A percentile compares a stretch with the other conserved stretches of the same genome.
Conservation (phyloP, 2,888 invertebrate species). For the Drosophila pegasa region DNA sequence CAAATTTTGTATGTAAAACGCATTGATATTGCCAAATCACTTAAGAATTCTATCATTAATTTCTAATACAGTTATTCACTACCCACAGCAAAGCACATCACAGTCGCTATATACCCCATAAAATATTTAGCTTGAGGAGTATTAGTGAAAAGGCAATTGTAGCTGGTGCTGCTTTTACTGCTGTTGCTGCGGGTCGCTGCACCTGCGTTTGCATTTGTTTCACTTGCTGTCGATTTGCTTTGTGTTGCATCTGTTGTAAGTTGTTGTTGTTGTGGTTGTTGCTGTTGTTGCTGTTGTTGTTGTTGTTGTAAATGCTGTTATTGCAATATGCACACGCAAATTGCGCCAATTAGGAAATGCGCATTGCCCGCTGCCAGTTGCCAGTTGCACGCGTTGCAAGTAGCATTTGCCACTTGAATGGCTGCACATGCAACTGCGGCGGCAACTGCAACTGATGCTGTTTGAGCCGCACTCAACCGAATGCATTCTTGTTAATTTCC, state of each 20-base stretch:
- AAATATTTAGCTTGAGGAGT: slow-evolving; percentile 4
- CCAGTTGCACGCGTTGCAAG: slow-evolving; percentile 37
- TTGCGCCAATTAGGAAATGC: slow-evolving; percentile 74
- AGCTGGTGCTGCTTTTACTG: slow-evolving; percentile 24
- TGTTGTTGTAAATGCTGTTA: slow-evolving; percentile 46
- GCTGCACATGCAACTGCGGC: slow-evolving; percentile 31
- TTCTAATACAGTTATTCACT: no score
- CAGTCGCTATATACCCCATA: slow-evolving; percentile 7
- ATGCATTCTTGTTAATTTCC: slow-evolving; percentile 65
- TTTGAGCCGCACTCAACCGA: slow-evolving; percentile 53
- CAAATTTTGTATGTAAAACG: no score
- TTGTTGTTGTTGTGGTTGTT: slow-evolving; percentile 35
- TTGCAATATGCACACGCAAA: slow-evolving; percentile 76
- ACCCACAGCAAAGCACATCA: background rate
- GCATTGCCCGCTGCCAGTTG: slow-evolving; percentile 54
- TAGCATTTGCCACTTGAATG: slow-evolving; percentile 57
- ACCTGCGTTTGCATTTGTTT: slow-evolving; percentile 48
- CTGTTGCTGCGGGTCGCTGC: slow-evolving; percentile 33
- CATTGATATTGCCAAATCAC: no score
- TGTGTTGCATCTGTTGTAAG: slow-evolving; percentile 43
- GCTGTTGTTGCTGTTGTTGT: slow-evolving; percentile 32
- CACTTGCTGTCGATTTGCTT: slow-evolving; percentile 54
- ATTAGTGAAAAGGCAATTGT: slow-evolving; percentile 48
- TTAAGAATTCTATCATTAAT: no score
- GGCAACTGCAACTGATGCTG: slow-evolving; percentile 27